Conservation (phyloP, 2,888 invertebrate species). For the Dryococelus australis region DNA sequence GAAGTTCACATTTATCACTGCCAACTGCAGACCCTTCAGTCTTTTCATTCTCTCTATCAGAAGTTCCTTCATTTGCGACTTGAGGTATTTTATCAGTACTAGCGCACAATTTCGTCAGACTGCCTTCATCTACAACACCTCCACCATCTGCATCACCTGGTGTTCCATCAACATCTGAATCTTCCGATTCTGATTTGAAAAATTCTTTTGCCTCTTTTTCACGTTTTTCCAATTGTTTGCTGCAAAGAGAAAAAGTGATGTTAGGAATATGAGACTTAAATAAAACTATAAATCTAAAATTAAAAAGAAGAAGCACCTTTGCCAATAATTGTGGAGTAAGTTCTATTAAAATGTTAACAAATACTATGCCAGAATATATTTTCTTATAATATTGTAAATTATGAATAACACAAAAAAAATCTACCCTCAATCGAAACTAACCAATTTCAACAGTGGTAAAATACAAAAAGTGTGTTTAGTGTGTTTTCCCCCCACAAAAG, state of each 20-base stretch:
- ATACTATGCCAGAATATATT: no score
- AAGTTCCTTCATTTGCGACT: not conserved
- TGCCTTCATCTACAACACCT: not conserved
- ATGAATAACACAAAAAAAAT: no score
- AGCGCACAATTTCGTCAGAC: not conserved
- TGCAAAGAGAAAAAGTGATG: constrained; percentile 54
- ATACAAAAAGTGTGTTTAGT: no score
- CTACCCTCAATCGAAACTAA: no score
- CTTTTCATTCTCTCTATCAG: not conserved
- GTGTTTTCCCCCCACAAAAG: no score
- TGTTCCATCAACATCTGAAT: constrained; percentile 57
- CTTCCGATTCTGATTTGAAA: constrained; percentile 74
- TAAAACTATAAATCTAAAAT: not conserved
- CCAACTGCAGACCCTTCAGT: not conserved
- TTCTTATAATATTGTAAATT: no score
- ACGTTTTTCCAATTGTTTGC: constrained; percentile 72
- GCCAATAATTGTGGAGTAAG: no score
- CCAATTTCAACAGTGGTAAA: no score
- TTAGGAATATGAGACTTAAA: not conserved
- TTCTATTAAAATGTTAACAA: no score
- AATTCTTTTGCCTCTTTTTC: constrained; percentile 78
- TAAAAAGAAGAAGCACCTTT: not conserved
- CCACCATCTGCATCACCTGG: constrained; percentile 38
- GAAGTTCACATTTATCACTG: not conserved
- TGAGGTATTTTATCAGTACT: not conserved